phyloP scores from a whole-genome alignment of 1,140 invertebrate genomes.

The Artemia franciscana region DNA sequence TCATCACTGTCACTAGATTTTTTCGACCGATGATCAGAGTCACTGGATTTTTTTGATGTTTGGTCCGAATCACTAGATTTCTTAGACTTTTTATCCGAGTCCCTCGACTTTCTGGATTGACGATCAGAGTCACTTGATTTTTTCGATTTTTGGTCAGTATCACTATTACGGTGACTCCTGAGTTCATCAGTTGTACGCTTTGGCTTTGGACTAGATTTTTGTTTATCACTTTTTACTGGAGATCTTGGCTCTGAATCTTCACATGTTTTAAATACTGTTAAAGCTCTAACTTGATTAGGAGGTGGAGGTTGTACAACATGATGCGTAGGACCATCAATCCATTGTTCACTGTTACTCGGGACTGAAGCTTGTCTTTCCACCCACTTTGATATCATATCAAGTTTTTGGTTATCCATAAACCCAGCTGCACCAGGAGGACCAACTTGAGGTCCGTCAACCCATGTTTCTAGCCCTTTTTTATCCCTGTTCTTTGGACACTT shows the following conservation, averaged over 20 bases:
- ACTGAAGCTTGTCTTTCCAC: slow-evolving; percentile 49
- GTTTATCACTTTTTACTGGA: background rate
- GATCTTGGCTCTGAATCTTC: slow-evolving; percentile 24
- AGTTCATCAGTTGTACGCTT: slow-evolving; percentile 5
- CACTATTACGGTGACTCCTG: slow-evolving; percentile 8
- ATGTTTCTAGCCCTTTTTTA: slow-evolving; percentile 61
- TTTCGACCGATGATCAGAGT: background rate
- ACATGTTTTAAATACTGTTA: slow-evolving; percentile 34
- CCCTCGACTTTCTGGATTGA: slow-evolving; percentile 13
- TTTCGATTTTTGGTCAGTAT: slow-evolving; percentile 3
- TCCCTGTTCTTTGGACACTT: slow-evolving; percentile 43
- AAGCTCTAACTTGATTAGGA: slow-evolving; percentile 24
- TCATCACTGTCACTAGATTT: background rate
- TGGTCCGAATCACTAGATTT: background rate
- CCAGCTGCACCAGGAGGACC: slow-evolving; percentile 12
- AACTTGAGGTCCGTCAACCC: slow-evolving; percentile 59
- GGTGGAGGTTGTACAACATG: background rate
- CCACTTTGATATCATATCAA: slow-evolving; percentile 78
- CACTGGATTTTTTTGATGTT: background rate
- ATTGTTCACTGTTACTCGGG: slow-evolving; percentile 4
- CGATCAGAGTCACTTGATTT: slow-evolving; percentile 1
- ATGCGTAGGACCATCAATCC: background rate
- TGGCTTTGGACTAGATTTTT: background rate
- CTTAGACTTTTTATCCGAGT: slow-evolving; percentile 22
- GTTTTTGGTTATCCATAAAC: slow-evolving; percentile 47